Evolutionary conservation across 2,797 vertebrate genomes (phyloP), one percentile per base, ranked within the genome.

Genomic region (Pterois miles): DNA sequence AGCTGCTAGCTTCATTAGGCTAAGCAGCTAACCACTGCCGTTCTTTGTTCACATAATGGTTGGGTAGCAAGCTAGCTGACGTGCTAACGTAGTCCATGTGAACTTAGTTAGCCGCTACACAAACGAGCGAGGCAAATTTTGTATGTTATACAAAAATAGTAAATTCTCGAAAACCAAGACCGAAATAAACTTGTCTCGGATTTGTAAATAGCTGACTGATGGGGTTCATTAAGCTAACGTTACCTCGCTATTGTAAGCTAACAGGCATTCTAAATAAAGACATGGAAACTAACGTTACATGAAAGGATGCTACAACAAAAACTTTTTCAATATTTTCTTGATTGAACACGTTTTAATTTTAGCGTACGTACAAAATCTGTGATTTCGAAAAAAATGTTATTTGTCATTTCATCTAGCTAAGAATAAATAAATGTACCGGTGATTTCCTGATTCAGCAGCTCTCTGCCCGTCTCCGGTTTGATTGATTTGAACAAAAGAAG

Each of bases 401-500:
- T 46, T n/a, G 38, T 82, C 38, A 62, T 67, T 50, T 14, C 13
- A 43, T 50, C 52, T 69, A 72, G 50, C 40, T 53, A 68, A 73
- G 36, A 80, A 83, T 80, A 76, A 84, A 86, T 86, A 29, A 8
- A 79, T 64, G 68, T 93, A 92, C 92, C 92, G 68, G 74, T 75
- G 82, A 84, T 94, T 95, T 95, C 94, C 94, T 94, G 94, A 92
- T 94, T 94, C 90, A 85, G 94, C 92, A 83, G 93, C 92, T 93
- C 92, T 85, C 86, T 89, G 91, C 91, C 93, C 93, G 94, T 95
- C 94, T 95, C 90, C 89, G 92, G 86, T 96, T 96, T 96, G 92
- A 96, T 97, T 96, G 96, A 97, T 97, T 96, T 95, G 94, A 97
- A 98, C 97, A 98, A 98, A 97, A 96, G 97, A 96, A 95, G 95